These are phyloP conservation scores for Nemapogon koenigi DNA, from an alignment of 2,888 invertebrate species.

Conservation along the genomic window DNA sequence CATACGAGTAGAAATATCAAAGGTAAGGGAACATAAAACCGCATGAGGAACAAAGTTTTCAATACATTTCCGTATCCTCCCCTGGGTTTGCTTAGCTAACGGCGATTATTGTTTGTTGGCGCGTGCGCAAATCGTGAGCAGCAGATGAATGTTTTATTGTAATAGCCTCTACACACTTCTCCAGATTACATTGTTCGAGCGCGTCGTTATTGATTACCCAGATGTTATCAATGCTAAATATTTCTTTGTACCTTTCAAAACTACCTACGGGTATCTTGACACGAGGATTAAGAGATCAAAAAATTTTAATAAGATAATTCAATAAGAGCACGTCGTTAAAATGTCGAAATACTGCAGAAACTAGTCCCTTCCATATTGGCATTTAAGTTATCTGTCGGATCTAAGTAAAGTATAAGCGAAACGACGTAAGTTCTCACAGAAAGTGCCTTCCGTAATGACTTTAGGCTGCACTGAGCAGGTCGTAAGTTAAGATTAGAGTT, in stretches of 20 bases:
- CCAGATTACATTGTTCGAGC: slow-evolving; percentile 7
- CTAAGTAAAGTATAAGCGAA: slow-evolving; percentile 34
- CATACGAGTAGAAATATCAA: no score
- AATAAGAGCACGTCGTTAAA: slow-evolving; percentile 17
- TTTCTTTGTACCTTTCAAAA: slow-evolving; percentile 3
- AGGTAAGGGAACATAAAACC: no score
- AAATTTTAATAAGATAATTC: slow-evolving; percentile 5
- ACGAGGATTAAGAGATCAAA: no score
- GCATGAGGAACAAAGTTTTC: no score
- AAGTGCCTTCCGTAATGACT: slow-evolving; percentile 1
- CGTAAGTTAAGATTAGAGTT: slow-evolving; percentile 44
- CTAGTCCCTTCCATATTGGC: slow-evolving; percentile 34
- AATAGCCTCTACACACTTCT: slow-evolving; percentile 38
- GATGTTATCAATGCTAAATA: slow-evolving; percentile 9
- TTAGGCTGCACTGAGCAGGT: slow-evolving; percentile 12
- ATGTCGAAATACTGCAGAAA: slow-evolving; percentile 28
- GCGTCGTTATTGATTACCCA: slow-evolving; percentile 7
- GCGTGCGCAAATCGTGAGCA: slow-evolving; percentile 24
- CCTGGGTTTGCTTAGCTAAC: slow-evolving; percentile 47
- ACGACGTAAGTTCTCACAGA: slow-evolving; percentile 5
- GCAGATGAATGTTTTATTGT: slow-evolving; percentile 38
- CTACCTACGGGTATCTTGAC: no score
- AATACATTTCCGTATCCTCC: slow-evolving; percentile 43
- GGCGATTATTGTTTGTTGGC: slow-evolving; percentile 33
- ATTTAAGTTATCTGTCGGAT: slow-evolving; percentile 46